Evolutionary conservation across 2,797 vertebrate genomes (phyloP).

Genomic region (Mormyrus proboscirostris): DNA sequence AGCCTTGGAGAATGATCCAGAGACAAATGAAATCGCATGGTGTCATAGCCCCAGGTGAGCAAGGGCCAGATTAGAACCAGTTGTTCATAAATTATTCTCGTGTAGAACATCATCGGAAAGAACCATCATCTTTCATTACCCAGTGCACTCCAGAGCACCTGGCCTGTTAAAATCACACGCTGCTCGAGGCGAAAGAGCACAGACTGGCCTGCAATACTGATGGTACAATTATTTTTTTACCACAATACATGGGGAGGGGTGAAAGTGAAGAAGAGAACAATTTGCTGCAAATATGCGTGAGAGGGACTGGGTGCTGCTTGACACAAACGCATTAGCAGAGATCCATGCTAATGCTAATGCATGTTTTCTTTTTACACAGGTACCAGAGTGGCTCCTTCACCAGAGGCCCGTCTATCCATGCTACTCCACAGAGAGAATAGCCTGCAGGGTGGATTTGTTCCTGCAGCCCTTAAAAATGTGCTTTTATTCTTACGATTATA

Average conservation of each 20-base stretch:
- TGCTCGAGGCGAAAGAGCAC: slow-evolving; percentile 10
- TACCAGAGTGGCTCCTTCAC: background rate
- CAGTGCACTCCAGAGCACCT: background rate
- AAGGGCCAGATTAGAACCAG: slow-evolving; percentile 39
- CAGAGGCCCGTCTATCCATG: background rate
- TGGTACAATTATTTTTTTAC: slow-evolving; percentile 31
- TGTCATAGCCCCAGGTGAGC: slow-evolving; percentile 28
- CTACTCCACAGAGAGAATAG: background rate
- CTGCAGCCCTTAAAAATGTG: background rate
- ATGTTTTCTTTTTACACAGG: background rate
- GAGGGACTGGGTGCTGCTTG: background rate
- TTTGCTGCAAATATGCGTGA: background rate
- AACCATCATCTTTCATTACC: slow-evolving; percentile 43
- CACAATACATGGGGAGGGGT: slow-evolving; percentile 21
- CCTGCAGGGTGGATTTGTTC: slow-evolving; percentile 4
- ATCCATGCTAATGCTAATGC: background rate
- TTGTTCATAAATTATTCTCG: slow-evolving; percentile 51
- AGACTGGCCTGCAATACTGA: slow-evolving; percentile 19
- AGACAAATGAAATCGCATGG: slow-evolving; percentile 48
- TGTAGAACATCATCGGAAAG: slow-evolving; percentile 42
- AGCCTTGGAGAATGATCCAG: slow-evolving; percentile 11
- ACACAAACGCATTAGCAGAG: background rate
- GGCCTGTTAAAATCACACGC: slow-evolving; percentile 25
- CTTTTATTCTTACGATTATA: slow-evolving; percentile 10
- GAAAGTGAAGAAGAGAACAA: slow-evolving; percentile 28